Evolutionary conservation across 1,140 invertebrate genomes (phyloP), one percentile per base, ranked within the genome.

Genomic region (Tribolium madens): DNA sequence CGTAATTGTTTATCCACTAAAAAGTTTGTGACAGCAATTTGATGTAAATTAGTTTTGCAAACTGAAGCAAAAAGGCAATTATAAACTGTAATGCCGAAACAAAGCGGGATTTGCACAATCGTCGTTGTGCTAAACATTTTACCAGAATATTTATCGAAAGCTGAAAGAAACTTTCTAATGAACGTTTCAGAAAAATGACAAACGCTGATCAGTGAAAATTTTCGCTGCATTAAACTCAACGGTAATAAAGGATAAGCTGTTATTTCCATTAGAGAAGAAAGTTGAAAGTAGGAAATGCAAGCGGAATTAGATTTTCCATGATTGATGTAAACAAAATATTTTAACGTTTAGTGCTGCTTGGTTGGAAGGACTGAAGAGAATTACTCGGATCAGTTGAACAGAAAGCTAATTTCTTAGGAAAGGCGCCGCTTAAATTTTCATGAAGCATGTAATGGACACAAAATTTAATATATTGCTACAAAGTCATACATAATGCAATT

Each of bases 1-100:
- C 57, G 57, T 64, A 64, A 64, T 64, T 64, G 57, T 64, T 64
- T 64, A 64, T 64, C 57, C 57, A 64, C 57, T 64, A 64, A 64
- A 64, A 64, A 64, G 21, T 64, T 64, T 64, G 57, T 64, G 57
- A 64, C 57, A 64, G 57, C 57, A 64, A 64, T 64, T 64, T 64
- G 57, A 64, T 64, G 57, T 64, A 64, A 64, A 64, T 64, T 64
- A 64, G 57, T 64, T 64, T 33, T 26, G 31, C 57, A 64, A 33
- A 64, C 57, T 64, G 21, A 10, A 7, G 26, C 26, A 64, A 64
- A 64, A 64, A 33, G 57, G 9, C 57, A 64, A 64, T 64, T 64
- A 64, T 64, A 64, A 60, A 64, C 26, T 64, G 57, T 33, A 33
- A 33, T 13, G 57, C 26, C 12, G 17, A 17, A 33, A 64, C 57